Percentiles rank a stretch among this genome's conserved stretches.
Conservation (phyloP, 2,113 vertebrate genomes). For the Nannospalax galili region DNA sequence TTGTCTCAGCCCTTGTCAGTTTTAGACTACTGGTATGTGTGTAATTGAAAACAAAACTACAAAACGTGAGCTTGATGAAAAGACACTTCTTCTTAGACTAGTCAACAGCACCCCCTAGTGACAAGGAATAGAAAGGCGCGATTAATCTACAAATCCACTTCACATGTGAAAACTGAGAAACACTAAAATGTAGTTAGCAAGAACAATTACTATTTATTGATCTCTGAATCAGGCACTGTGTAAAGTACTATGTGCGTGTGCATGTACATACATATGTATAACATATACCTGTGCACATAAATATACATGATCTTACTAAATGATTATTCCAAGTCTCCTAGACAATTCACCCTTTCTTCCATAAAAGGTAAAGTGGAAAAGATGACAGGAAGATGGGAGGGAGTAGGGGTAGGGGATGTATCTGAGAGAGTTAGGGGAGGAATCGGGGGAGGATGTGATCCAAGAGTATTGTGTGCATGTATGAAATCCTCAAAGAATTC, state of each 20-base stretch:
- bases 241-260: not conserved
- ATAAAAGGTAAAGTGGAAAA: not conserved
- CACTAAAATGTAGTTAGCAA: not conserved
- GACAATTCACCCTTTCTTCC: not conserved
- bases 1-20: not conserved
- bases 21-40: not conserved
- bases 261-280: not conserved
- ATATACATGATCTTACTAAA: not conserved
- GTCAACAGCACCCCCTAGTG: constrained; percentile 73
- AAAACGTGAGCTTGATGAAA: not conserved
- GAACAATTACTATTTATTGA: not conserved
- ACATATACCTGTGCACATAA: too few species aligned
- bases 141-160: not conserved
- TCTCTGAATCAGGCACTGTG: not conserved
- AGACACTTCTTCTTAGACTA: constrained; percentile 25
- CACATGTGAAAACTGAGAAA: constrained; percentile 39
- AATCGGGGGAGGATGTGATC: too few species aligned
- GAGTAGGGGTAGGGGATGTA: too few species aligned
- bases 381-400: too few species aligned
- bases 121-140: not conserved
- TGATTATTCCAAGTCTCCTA: not conserved
- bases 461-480: too few species aligned
- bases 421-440: too few species aligned
- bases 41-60: not conserved
- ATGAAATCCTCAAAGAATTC: too few species aligned